These are phyloP conservation scores for Helogale parvula DNA, from an alignment of 2,113 vertebrate genomes.

Conservation along the genomic window DNA sequence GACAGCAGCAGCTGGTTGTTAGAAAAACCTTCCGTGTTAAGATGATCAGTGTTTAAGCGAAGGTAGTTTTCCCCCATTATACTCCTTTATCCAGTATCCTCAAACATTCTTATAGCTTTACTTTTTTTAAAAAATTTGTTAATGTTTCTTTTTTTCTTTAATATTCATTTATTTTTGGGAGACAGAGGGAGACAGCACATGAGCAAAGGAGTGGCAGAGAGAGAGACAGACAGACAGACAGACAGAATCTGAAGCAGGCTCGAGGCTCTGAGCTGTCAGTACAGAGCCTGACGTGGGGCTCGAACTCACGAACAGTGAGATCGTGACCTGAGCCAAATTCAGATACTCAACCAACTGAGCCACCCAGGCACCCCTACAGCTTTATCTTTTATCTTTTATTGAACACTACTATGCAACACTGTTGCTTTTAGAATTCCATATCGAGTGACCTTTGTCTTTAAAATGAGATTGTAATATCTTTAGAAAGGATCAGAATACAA, in stretches of 20 bases:
- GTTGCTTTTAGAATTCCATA: neutral
- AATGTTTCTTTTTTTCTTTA: too few relatives aligned
- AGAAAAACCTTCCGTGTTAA: neutral
- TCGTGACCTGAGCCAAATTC: too few relatives aligned
- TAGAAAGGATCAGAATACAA: slow-evolving; percentile 9
- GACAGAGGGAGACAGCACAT: too few relatives aligned
- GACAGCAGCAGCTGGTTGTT: neutral
- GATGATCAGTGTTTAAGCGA: neutral
- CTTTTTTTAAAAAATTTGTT: neutral
- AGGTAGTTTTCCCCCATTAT: neutral
- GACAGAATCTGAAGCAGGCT: too few relatives aligned
- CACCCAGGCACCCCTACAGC: too few relatives aligned
- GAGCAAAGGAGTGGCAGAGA: too few relatives aligned
- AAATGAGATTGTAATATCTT: neutral
- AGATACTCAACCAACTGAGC: too few relatives aligned
- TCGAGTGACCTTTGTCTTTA: slow-evolving; percentile 25
- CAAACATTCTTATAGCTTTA: neutral
- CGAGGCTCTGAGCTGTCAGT: too few relatives aligned
- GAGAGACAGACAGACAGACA: too few relatives aligned
- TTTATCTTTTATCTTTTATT: neutral
- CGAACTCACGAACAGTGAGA: too few relatives aligned
- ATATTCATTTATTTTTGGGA: too few relatives aligned
- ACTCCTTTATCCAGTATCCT: neutral
- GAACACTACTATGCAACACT: neutral
- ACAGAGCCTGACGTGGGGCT: too few relatives aligned